phyloP scores from a whole-genome alignment of 37 sponge, comb jelly and placozoan species.

The Hexactinellida sp. region DNA sequence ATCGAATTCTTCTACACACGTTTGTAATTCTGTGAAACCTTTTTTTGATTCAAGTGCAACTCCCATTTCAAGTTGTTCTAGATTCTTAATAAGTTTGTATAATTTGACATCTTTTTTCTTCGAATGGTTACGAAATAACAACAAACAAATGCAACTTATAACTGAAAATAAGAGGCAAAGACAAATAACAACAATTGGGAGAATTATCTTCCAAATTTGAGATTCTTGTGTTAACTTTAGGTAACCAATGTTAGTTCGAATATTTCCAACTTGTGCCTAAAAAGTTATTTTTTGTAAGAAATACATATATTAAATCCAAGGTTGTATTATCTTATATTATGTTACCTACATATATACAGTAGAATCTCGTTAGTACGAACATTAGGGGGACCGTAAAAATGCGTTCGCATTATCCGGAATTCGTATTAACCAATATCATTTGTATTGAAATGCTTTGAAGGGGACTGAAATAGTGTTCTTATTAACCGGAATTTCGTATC shows the following conservation, averaged over 20 bases:
- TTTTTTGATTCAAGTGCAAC: not conserved
- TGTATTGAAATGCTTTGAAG: no score
- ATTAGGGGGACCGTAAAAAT: no score
- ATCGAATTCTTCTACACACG: not conserved
- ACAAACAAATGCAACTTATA: not conserved
- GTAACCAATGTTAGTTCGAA: not conserved
- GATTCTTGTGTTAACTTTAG: not conserved
- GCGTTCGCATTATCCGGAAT: no score
- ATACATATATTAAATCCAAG: no score
- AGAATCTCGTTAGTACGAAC: no score
- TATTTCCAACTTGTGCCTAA: not conserved
- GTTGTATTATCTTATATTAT: no score
- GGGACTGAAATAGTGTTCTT: no score
- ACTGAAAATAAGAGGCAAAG: not conserved
- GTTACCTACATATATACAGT: no score
- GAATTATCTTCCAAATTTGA: not conserved
- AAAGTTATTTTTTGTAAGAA: not conserved
- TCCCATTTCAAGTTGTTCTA: constrained; percentile 5
- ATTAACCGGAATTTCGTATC: no score
- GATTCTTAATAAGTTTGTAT: not conserved
- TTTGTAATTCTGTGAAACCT: constrained; percentile 1
- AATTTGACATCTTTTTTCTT: constrained; percentile 1
- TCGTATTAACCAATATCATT: no score
- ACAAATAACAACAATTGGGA: not conserved
- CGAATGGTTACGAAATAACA: not conserved